Base-by-base conservation (phyloP, 2,888 invertebrate species). In the Drosophila borealis region DNA sequence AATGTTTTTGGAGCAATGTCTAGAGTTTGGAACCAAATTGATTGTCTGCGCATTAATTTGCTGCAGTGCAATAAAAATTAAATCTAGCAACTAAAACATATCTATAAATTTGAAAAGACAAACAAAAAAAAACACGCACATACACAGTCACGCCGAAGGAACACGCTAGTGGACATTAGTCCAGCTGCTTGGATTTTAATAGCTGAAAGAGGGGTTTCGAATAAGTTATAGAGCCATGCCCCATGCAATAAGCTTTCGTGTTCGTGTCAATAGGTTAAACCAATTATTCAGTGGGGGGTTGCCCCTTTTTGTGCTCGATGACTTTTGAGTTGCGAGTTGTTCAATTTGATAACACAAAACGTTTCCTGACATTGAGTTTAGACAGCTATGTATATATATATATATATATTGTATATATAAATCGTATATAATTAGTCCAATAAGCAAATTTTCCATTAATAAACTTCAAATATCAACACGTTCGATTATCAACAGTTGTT, bases 401-500 rank as follows among this genome's bases (percentile, higher is more conserved):
- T 49, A 17, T 36, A 37, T 62, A 17, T 39, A 13, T 21, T 21
- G 21, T 41, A n/a, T 61, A 48, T 54, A 42, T 46, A 46, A 37
- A 19, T 53, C n/a, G 17, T 50, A 11, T 56, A 42, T 61, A 62
- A 55, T 62, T 55, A 51, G 46, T 54, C 53, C n/a, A 54, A 45
- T 69, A 62, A 73, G 68, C 60, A 48, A 63, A 49, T 62, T 65
- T 17, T 21, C 42, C 21, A 50, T 17, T 39, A 36, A 39, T 56
- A 54, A 51, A 48, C 46, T 65, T 69, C 53, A 76, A 76, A 70
- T 80, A 68, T 74, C 76, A 67, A 74, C 67, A 75, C 48, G 34
- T 25, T 49, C 51, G 81, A 83, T 72, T 76, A 79, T 78, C 76
- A 71, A 75, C 67, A 80, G 50, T 53, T 46, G 73, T 78, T 62